Evolutionary conservation across 1,140 invertebrate species (phyloP).

Genomic region (Drosophila truncata): DNA sequence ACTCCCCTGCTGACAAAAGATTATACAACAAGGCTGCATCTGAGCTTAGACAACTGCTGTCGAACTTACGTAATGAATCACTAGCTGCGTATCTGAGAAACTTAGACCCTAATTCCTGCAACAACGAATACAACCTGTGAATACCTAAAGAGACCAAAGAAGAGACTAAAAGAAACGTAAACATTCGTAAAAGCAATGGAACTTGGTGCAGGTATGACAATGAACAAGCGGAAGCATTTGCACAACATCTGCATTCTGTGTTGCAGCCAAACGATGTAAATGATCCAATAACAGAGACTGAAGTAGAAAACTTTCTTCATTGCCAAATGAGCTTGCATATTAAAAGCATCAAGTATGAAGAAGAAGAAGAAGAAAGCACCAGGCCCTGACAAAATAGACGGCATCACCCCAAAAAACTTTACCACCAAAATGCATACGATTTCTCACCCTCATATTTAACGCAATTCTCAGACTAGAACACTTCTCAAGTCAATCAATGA

Average conservation of each 20-base stretch:
- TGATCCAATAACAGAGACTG: background rate
- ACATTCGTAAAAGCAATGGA: background rate
- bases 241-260: background rate
- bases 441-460: background rate
- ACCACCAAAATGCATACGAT: background rate
- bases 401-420: background rate
- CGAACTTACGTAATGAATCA: background rate
- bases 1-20: background rate
- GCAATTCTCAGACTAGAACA: background rate
- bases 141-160: background rate
- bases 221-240: background rate
- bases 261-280: background rate
- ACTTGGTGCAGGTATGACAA: background rate
- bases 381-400: background rate
- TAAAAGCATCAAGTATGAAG: background rate
- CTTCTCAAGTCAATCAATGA: slow-evolving; percentile 1
- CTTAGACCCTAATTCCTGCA: background rate
- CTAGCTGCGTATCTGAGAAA: background rate
- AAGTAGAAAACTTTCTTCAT: background rate
- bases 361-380: background rate
- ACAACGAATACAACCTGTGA: background rate
- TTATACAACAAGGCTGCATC: background rate
- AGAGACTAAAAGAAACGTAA: background rate
- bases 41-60: background rate
- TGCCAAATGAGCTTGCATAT: background rate